Percentiles rank a stretch among this genome's conserved stretches.
Conservation (phyloP, 1,140 invertebrate species). For the Olivierus martensii region DNA sequence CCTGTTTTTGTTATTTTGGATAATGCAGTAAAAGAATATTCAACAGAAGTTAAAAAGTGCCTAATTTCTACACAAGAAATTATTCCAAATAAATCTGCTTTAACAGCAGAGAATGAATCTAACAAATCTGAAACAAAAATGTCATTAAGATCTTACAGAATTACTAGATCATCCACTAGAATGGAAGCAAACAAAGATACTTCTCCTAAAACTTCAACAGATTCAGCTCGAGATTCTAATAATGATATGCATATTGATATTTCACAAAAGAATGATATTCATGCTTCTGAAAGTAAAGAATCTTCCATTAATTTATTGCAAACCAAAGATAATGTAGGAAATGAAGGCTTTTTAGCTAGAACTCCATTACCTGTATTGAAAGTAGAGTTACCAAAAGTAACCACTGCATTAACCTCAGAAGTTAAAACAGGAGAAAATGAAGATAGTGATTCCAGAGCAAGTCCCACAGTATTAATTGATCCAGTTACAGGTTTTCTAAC, state of each 20-base stretch:
- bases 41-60: constrained; percentile 1
- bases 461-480: constrained; percentile 46
- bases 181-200: constrained; percentile 5
- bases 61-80: too few relatives aligned
- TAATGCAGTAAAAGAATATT: constrained; percentile 8
- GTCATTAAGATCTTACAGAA: constrained; percentile 12
- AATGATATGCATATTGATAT: neutral
- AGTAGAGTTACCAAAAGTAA: constrained; percentile 23
- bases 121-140: neutral
- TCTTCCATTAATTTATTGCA: neutral
- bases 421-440: constrained; percentile 4
- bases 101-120: constrained; percentile 4
- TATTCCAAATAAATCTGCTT: too few relatives aligned
- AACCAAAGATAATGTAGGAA: too few relatives aligned
- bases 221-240: neutral
- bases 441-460: constrained; percentile 7
- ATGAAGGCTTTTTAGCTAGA: neutral
- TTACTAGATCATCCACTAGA: constrained; percentile 7
- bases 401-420: constrained; percentile 1
- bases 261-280: neutral
- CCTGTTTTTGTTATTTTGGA: constrained; percentile 15
- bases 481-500: constrained; percentile 59
- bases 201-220: neutral
- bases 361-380: constrained; percentile 19
- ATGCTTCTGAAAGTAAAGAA: neutral